Evolutionary conservation across 2,888 invertebrate genomes (phyloP).

Genomic region (Pasiphila rectangulata): DNA sequence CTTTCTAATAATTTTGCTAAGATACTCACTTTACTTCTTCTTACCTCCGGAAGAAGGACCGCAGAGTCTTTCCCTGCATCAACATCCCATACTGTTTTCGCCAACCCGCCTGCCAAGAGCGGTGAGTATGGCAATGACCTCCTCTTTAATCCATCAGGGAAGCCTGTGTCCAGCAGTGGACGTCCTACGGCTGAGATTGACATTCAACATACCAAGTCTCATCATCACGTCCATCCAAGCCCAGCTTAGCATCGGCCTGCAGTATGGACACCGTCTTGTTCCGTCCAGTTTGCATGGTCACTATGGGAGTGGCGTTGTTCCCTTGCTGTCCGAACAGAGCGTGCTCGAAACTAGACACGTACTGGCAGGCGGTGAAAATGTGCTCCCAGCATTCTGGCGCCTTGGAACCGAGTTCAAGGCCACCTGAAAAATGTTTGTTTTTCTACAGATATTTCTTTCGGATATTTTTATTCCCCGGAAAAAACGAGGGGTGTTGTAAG

Average conservation of each 20-base stretch:
- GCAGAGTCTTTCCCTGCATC: too few species aligned
- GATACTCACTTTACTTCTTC: too few species aligned
- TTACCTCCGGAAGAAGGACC: too few species aligned
- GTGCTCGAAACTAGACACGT: conserved; percentile 95
- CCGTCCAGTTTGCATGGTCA: conserved; percentile 83
- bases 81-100: too few species aligned
- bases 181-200: too few species aligned
- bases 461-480: too few species aligned
- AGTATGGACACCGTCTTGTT: conserved; percentile 83
- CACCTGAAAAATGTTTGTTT: conserved; percentile 63
- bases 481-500: too few species aligned
- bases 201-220: conserved; percentile 86
- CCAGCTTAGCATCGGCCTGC: conserved; percentile 81
- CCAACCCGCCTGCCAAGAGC: too few species aligned
- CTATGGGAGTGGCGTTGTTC: conserved; percentile 83
- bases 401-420: conserved; percentile 94
- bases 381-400: conserved; percentile 97
- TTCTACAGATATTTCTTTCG: background rate
- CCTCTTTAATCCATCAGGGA: too few species aligned
- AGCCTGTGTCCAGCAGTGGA: too few species aligned
- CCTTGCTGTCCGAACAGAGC: conserved; percentile 92
- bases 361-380: conserved; percentile 95
- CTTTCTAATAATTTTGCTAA: too few species aligned
- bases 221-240: conserved; percentile 80
- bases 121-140: too few species aligned